Conservation (phyloP, 2,888 invertebrate genomes). For the Liopterus haemorrhoidalis region DNA sequence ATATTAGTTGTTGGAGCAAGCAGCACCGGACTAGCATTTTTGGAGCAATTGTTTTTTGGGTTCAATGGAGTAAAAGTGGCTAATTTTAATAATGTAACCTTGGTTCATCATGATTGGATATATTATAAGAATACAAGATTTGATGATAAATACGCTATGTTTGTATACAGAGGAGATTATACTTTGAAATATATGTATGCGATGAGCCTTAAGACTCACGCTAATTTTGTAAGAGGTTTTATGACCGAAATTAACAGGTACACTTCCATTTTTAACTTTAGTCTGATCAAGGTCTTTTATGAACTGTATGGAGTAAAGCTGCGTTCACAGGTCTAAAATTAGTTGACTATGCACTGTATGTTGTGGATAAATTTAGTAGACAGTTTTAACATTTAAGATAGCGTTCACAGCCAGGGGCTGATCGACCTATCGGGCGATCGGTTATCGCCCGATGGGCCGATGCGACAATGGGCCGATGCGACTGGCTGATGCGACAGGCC, state of each 20-base stretch:
- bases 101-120: constrained; percentile 59
- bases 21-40: constrained; percentile 56
- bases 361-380: too few relatives aligned
- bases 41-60: constrained; percentile 50
- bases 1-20: constrained; percentile 64
- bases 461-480: too few relatives aligned
- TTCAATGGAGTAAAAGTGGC: constrained; percentile 41
- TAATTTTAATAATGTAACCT: constrained; percentile 62
- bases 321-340: too few relatives aligned
- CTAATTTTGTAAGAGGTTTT: constrained; percentile 58
- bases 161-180: constrained; percentile 49
- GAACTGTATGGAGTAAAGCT: too few relatives aligned
- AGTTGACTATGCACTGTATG: too few relatives aligned
- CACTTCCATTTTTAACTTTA: constrained; percentile 22
- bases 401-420: too few relatives aligned
- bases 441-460: too few relatives aligned
- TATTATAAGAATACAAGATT: constrained; percentile 8
- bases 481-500: too few relatives aligned
- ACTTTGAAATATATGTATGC: constrained; percentile 52
- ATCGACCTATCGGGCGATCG: too few relatives aligned
- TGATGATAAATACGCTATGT: too few relatives aligned
- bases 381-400: too few relatives aligned
- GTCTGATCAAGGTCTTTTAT: too few relatives aligned
- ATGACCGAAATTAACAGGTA: constrained; percentile 56
- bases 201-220: constrained; percentile 56